These are phyloP conservation scores for Poliocrania exsul DNA, from an alignment of 2,797 vertebrate species.

Conservation along the genomic window DNA sequence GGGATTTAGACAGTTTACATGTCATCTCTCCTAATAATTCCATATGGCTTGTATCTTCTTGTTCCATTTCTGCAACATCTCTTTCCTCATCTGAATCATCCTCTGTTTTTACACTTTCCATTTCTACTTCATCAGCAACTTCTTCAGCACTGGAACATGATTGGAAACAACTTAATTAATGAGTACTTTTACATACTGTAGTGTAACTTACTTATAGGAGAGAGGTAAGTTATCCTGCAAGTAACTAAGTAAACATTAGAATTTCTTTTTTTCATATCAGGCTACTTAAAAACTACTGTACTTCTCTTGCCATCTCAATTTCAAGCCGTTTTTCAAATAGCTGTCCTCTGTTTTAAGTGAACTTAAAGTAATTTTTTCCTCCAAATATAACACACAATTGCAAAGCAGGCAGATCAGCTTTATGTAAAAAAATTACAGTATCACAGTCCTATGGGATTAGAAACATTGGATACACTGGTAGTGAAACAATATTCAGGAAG, in stretches of 20 bases:
- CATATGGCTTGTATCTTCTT: neutral
- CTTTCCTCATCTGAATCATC: conserved; percentile 84
- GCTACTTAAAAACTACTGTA: neutral
- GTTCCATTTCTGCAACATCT: conserved; percentile 40
- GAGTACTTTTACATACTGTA: neutral
- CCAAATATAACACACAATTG: accelerated
- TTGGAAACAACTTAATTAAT: neutral
- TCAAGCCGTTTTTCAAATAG: neutral
- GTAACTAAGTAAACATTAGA: neutral
- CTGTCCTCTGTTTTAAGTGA: neutral
- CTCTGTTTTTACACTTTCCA: conserved; percentile 85
- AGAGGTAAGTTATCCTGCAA: neutral
- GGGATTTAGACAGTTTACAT: conserved; percentile 80
- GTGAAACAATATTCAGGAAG: neutral
- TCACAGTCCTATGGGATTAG: neutral
- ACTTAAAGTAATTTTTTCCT: neutral
- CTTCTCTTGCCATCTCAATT: neutral
- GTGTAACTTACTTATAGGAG: neutral
- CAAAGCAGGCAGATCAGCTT: neutral
- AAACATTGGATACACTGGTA: neutral
- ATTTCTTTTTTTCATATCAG: neutral
- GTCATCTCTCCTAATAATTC: conserved; percentile 39
- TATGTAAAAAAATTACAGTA: neutral
- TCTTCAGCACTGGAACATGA: conserved; percentile 57
- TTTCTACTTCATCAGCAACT: conserved; percentile 78